Evolutionary conservation across 1,140 invertebrate species (phyloP).

Genomic region (Zaprionus davidi): DNA sequence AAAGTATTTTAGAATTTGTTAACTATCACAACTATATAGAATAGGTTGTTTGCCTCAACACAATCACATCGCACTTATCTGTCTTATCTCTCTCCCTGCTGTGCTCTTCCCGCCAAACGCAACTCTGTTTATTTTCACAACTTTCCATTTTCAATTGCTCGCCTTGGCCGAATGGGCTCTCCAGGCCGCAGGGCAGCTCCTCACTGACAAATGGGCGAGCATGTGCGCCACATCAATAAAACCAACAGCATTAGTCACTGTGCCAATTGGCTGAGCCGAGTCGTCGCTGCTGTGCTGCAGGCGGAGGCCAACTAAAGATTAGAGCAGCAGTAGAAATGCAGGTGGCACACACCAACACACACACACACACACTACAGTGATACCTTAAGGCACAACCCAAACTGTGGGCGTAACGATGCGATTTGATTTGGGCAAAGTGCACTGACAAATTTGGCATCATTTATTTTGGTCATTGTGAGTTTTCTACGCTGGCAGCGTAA

Average conservation of each 20-base stretch:
- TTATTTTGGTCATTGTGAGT: slow-evolving; percentile 49
- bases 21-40: neutral
- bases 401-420: slow-evolving; percentile 64
- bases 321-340: slow-evolving; percentile 41
- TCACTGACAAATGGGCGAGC: slow-evolving; percentile 56
- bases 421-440: slow-evolving; percentile 55
- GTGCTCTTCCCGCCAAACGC: neutral
- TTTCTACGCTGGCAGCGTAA: slow-evolving; percentile 55
- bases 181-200: slow-evolving; percentile 26
- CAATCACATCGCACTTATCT: neutral
- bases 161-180: slow-evolving; percentile 3
- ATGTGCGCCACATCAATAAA: slow-evolving; percentile 76
- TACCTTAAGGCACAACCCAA: slow-evolving; percentile 16
- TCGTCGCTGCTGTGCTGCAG: slow-evolving; percentile 14
- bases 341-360: slow-evolving; percentile 34
- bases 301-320: slow-evolving; percentile 9
- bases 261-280: slow-evolving; percentile 38
- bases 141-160: slow-evolving; percentile 74
- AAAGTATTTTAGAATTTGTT: no score
- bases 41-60: no score
- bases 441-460: slow-evolving; percentile 67
- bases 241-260: slow-evolving; percentile 75
- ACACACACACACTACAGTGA: neutral
- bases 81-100: neutral
- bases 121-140: slow-evolving; percentile 34